Evolutionary conservation across 2,888 invertebrate genomes (phyloP).

Genomic region (Philereme transversata): DNA sequence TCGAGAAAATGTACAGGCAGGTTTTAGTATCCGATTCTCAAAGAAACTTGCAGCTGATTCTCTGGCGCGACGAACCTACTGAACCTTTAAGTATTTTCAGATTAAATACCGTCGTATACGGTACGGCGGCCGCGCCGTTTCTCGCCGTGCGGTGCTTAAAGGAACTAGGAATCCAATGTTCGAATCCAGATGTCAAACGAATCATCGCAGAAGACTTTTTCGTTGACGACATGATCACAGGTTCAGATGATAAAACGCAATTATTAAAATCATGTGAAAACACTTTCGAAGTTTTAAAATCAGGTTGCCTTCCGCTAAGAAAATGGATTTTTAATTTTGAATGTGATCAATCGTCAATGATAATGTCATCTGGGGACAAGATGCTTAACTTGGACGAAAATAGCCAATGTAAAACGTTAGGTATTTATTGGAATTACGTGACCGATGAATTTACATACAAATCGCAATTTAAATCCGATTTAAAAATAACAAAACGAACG

Average conservation of each 20-base stretch:
- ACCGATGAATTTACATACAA: constrained; percentile 17
- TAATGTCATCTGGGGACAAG: too few relatives aligned
- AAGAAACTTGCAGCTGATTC: constrained; percentile 45
- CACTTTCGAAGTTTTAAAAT: constrained; percentile 9
- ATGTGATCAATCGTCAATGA: too few relatives aligned
- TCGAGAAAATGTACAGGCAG: constrained; percentile 50
- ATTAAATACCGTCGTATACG: constrained; percentile 45
- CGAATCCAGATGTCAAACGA: too few relatives aligned
- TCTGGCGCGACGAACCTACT: constrained; percentile 44
- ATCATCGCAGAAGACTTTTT: constrained; percentile 23
- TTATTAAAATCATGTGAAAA: constrained; percentile 15
- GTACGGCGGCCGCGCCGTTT: constrained; percentile 46
- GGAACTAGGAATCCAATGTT: not conserved
- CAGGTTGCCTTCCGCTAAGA: constrained; percentile 27
- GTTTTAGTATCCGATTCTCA: constrained; percentile 40
- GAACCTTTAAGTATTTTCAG: constrained; percentile 34
- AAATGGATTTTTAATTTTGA: not conserved
- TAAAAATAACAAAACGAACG: constrained; percentile 4
- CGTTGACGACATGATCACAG: constrained; percentile 24
- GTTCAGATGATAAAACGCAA: constrained; percentile 6
- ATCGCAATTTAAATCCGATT: constrained; percentile 14
- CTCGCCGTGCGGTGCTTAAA: constrained; percentile 1
- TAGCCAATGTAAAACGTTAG: constrained; percentile 24
- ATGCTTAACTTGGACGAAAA: constrained; percentile 10
- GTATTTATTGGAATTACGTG: constrained; percentile 22